Evolutionary conservation across 2,888 invertebrate species (phyloP), one percentile per base, ranked within the genome.

Genomic region (Cheilosia grossa): DNA sequence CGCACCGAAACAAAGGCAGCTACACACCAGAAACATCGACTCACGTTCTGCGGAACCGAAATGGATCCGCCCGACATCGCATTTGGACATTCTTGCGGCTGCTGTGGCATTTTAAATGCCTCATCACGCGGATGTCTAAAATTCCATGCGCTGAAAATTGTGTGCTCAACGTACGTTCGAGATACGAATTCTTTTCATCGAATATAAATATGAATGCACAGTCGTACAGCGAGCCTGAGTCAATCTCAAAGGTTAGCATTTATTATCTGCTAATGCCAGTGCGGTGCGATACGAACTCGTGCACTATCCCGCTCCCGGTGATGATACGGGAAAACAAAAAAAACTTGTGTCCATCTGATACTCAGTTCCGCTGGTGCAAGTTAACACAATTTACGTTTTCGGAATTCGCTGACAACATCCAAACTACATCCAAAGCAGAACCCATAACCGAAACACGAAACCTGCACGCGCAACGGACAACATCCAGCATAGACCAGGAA

Each of bases 261-360:
- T 83, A 70, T 70, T 83, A 69, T 74, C 80, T 53, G 73, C 64
- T 73, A 83, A 73, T 83, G 69, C 49, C 82, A 49, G 51, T 66
- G 33, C 59, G 47, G 21, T 56, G 47, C 64, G 40, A 30, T 9
- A 54, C 64, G 40, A 24, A 72, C 72, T 40, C 40, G 51, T 44
- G 75, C 7, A 17, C 33, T 67, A 61, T 58, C 27, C 19, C n/a
- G 40, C 37, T 37, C 37, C 37, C 37, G 37, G 37, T 37, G 37
- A 13, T 37, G 19, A n/a, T 17, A 49, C 54, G 53, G 69, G 27
- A 19, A 54, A 27, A 64, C 56, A 79, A 72, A 54, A 27, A 72
- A 51, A 79, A 72, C 73, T 64, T 70, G 69, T 66, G 83, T 80
- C 83, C 83, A 80, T 75, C 58, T 54, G 83, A 80, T 80, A 74